A percentile compares a stretch with the other conserved stretches of the same genome.
phyloP scores from a whole-genome alignment of 2,113 vertebrate genomes.

The rat (Rattus norvegicus) region DNA sequence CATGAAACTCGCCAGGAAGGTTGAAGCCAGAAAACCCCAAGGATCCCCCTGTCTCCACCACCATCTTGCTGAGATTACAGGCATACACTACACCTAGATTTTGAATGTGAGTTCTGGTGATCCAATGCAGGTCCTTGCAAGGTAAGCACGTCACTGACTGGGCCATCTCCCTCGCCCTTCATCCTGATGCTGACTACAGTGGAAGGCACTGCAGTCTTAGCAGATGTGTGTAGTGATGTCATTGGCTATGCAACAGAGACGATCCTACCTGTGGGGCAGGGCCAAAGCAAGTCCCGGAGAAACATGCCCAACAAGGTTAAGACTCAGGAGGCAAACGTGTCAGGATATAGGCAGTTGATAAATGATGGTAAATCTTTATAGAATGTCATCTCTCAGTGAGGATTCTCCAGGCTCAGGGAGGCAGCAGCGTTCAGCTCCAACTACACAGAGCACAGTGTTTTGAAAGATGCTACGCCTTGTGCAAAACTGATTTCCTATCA shows the following conservation, averaged over 20 bases:
- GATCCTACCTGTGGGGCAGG: not conserved
- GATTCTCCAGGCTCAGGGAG: constrained; percentile 46
- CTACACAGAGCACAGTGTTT: not conserved
- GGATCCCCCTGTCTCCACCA: not conserved
- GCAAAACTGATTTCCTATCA: not conserved
- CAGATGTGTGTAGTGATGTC: not conserved
- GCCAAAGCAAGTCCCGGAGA: not conserved
- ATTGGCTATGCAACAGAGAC: not conserved
- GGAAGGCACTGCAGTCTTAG: not conserved
- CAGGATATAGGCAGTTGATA: constrained; percentile 61
- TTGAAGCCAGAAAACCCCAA: not conserved
- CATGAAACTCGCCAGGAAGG: not conserved
- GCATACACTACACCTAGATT: not conserved
- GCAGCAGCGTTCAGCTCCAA: constrained; percentile 38
- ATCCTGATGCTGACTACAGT: not conserved
- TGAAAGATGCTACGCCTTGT: not conserved
- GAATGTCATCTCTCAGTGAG: constrained; percentile 48
- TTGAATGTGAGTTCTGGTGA: not conserved
- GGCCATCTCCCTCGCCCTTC: not conserved
- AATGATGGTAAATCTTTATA: constrained; percentile 66
- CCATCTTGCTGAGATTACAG: not conserved
- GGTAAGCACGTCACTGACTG: too few species aligned
- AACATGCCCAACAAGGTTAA: not conserved
- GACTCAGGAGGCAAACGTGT: constrained; percentile 57
- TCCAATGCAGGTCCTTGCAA: not conserved